Conservation (phyloP, 64 coral and sea anemone genomes). For the Stichodactyla helianthus region DNA sequence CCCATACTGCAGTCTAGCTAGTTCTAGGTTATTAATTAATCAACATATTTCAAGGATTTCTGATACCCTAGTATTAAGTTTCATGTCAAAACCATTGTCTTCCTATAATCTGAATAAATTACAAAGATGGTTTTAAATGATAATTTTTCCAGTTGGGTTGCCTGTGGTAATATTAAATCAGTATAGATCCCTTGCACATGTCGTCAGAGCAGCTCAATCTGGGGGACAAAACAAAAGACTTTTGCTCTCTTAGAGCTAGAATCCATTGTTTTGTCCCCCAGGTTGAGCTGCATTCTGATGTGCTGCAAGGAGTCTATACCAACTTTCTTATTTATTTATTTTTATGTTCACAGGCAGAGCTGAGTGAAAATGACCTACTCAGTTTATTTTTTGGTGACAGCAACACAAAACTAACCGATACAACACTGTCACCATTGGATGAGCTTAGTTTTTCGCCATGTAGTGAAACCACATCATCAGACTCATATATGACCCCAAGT, state of each 20-base stretch:
- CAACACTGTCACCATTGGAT: not conserved
- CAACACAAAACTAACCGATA: not conserved
- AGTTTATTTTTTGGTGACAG: conserved; percentile 35
- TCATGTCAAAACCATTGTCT: not conserved
- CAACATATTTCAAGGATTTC: not conserved
- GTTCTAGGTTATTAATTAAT: not conserved
- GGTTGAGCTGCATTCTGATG: too few relatives aligned
- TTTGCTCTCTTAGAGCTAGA: too few relatives aligned
- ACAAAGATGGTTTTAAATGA: too few relatives aligned
- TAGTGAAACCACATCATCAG: conserved; percentile 77
- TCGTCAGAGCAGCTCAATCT: too few relatives aligned
- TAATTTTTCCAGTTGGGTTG: too few relatives aligned
- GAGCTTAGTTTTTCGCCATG: conserved; percentile 30
- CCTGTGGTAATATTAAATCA: not conserved
- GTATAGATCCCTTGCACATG: too few relatives aligned
- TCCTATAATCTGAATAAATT: not conserved
- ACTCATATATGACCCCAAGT: conserved; percentile 74
- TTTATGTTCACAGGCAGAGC: not conserved
- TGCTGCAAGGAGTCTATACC: too few relatives aligned
- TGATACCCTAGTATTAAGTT: not conserved
- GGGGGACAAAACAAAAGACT: too few relatives aligned
- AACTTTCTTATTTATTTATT: not conserved
- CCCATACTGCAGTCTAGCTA: not conserved
- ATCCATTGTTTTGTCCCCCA: too few relatives aligned
- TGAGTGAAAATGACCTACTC: not conserved